Conservation (phyloP, 1,140 invertebrate species). For the Diprion similis region DNA sequence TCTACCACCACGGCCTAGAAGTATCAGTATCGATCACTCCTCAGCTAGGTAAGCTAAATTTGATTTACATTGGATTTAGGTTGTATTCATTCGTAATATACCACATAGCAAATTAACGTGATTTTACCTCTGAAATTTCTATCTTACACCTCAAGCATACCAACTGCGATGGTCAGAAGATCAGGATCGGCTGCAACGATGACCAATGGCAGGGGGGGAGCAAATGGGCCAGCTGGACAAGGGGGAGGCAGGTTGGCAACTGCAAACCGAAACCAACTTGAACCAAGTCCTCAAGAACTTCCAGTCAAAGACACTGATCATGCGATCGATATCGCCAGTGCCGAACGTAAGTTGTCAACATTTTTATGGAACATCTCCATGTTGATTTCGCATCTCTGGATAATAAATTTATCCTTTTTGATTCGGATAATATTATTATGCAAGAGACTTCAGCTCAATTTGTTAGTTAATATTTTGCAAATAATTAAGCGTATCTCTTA, state of each 20-base stretch:
- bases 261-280: slow-evolving; percentile 51
- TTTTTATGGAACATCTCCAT: neutral
- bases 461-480: neutral
- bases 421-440: neutral
- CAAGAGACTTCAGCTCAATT: neutral
- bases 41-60: slow-evolving; percentile 45
- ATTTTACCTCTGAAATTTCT: slow-evolving; percentile 11
- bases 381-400: neutral
- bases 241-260: slow-evolving; percentile 36
- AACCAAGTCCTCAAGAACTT: slow-evolving; percentile 58
- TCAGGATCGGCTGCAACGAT: slow-evolving; percentile 46
- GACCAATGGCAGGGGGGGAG: slow-evolving; percentile 43
- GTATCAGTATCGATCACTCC: slow-evolving; percentile 58
- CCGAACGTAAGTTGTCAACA: slow-evolving; percentile 52
- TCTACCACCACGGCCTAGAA: slow-evolving; percentile 67
- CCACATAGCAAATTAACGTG: slow-evolving; percentile 20
- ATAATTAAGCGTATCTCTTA: slow-evolving; percentile 8
- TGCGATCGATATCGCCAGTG: slow-evolving; percentile 58
- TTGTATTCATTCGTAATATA: slow-evolving; percentile 27
- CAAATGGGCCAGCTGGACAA: slow-evolving; percentile 33
- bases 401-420: neutral
- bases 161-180: slow-evolving; percentile 44
- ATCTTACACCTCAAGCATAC: slow-evolving; percentile 39
- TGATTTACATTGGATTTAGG: slow-evolving; percentile 20
- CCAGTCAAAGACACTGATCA: slow-evolving; percentile 58